These are phyloP conservation scores for Pedionomus torquatus DNA, from an alignment of 2,113 vertebrate genomes.

Conservation along the genomic window DNA sequence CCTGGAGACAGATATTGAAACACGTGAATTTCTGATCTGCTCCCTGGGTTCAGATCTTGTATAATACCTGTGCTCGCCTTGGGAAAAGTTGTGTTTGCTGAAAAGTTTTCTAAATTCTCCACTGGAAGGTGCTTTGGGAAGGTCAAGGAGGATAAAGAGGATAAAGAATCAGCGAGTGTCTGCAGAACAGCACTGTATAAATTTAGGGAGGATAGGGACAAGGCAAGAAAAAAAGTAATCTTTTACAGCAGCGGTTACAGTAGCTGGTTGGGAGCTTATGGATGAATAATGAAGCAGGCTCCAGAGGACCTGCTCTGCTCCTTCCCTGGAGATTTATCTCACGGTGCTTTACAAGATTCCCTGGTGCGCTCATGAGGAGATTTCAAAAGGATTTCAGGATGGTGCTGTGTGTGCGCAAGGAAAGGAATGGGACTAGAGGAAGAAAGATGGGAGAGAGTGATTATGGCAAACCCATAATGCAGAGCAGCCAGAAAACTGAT, in stretches of 20 bases:
- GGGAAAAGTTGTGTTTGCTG: background rate
- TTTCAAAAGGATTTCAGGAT: background rate
- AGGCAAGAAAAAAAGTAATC: background rate
- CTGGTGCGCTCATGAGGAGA: background rate
- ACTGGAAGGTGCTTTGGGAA: background rate
- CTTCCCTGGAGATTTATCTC: background rate
- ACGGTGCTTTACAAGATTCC: background rate
- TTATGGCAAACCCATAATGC: background rate
- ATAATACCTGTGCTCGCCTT: background rate
- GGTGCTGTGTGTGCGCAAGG: background rate
- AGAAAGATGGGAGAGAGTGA: background rate
- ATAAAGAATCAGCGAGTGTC: background rate
- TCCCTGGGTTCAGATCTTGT: background rate
- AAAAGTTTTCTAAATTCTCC: background rate
- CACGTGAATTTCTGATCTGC: background rate
- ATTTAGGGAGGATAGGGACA: background rate
- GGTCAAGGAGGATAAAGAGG: background rate
- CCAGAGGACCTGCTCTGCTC: background rate
- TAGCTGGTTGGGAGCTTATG: background rate
- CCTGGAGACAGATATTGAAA: background rate
- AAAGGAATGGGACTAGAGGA: background rate
- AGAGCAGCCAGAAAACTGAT: background rate
- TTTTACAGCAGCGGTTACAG: background rate
- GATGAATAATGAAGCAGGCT: slow-evolving; percentile 3
- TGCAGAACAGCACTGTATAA: background rate